Evolutionary conservation across 2,888 invertebrate species (phyloP).

Genomic region (Poecilus cupreus): DNA sequence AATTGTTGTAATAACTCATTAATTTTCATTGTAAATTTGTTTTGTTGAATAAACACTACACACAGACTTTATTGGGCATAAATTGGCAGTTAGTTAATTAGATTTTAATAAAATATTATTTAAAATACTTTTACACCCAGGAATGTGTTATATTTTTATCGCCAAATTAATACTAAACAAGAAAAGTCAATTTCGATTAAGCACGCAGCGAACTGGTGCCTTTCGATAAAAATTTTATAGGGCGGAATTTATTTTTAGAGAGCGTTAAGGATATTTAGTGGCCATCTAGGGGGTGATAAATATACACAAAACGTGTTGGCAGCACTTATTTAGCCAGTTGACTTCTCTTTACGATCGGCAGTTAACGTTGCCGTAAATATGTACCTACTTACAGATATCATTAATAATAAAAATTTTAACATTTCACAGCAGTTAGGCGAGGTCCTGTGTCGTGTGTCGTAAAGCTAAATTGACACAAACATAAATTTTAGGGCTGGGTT

Average conservation of each 20-base stretch:
- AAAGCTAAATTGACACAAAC: not conserved
- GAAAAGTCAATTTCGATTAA: slow-evolving; percentile 11
- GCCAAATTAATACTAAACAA: not conserved
- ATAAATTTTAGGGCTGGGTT: not conserved
- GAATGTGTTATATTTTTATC: not conserved
- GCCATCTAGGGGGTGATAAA: slow-evolving; percentile 14
- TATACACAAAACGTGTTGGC: slow-evolving; percentile 5
- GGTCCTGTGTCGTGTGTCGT: not conserved
- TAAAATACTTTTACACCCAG: no score
- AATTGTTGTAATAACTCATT: no score
- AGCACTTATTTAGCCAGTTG: slow-evolving; percentile 2
- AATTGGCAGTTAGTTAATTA: no score
- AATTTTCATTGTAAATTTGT: no score
- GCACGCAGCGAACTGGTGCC: not conserved
- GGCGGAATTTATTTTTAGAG: slow-evolving; percentile 21
- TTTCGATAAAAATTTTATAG: slow-evolving; percentile 29
- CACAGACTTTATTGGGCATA: no score
- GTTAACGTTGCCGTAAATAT: slow-evolving; percentile 21
- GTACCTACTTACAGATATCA: slow-evolving; percentile 22
- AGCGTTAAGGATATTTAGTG: slow-evolving; percentile 16
- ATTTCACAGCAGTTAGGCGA: not conserved
- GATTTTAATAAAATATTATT: no score
- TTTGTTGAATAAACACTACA: no score
- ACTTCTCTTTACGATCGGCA: slow-evolving; percentile 22
- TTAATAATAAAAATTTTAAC: slow-evolving; percentile 29